Conservation (phyloP, 2,797 vertebrate species). For the Sarcoramphus papa region DNA sequence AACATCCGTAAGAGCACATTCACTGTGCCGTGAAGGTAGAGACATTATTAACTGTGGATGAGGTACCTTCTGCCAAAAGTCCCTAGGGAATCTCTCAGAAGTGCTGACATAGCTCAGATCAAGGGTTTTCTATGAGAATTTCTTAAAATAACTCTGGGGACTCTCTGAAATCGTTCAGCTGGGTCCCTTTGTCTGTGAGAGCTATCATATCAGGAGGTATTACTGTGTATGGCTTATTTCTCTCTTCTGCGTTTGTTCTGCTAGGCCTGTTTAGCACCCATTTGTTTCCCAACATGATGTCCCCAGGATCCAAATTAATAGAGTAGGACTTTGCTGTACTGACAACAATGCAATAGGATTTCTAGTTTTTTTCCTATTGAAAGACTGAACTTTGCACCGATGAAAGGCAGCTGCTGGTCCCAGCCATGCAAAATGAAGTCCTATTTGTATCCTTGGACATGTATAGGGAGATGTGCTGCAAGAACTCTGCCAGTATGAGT, state of each 20-base stretch:
- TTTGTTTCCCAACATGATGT: neutral
- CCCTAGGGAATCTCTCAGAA: neutral
- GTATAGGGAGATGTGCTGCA: neutral
- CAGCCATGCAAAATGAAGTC: neutral
- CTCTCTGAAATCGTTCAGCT: neutral
- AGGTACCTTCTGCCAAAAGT: neutral
- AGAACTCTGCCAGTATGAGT: neutral
- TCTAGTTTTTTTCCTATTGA: neutral
- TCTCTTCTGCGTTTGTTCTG: neutral
- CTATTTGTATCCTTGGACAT: neutral
- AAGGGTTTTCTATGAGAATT: neutral
- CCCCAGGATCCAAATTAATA: neutral
- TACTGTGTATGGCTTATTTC: neutral
- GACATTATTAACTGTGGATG: neutral
- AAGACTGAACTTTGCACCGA: neutral
- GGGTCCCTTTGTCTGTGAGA: neutral
- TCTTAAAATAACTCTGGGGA: neutral
- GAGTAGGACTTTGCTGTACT: neutral
- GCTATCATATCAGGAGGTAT: neutral
- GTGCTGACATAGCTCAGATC: neutral
- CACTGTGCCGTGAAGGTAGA: neutral
- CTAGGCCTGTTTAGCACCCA: neutral
- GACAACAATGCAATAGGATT: neutral
- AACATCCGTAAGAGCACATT: neutral
- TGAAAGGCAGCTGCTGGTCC: neutral